These are phyloP conservation scores for Anastrepha ludens DNA, from an alignment of 1,140 invertebrate genomes.

Conservation along the genomic window DNA sequence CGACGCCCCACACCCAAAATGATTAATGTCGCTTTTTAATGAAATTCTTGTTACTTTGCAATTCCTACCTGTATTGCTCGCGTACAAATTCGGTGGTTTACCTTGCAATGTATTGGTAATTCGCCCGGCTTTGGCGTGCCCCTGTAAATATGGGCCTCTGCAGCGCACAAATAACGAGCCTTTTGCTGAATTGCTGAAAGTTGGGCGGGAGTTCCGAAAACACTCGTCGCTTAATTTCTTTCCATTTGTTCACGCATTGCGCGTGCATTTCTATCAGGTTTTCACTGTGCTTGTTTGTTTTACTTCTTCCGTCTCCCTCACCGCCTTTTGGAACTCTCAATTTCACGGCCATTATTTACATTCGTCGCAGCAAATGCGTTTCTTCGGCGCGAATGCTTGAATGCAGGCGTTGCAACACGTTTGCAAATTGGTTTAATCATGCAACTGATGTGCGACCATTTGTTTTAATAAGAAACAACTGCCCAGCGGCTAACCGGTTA, in stretches of 20 bases:
- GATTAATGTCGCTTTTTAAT: conserved; percentile 10
- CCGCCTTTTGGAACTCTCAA: conserved; percentile 1
- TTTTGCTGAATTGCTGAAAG: neutral
- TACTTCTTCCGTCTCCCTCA: neutral
- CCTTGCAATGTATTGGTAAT: neutral
- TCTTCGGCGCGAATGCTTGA: neutral
- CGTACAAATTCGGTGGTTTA: neutral
- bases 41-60: conserved; percentile 10
- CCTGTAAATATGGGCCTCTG: neutral
- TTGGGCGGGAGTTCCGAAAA: neutral
- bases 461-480: conserved; percentile 42
- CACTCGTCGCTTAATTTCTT: neutral
- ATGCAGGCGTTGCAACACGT: conserved; percentile 5
- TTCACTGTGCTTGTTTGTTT: neutral
- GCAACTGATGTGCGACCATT: conserved; percentile 41
- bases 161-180: neutral
- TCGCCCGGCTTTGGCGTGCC: neutral
- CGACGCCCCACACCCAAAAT: conserved; percentile 10
- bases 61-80: neutral
- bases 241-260: neutral
- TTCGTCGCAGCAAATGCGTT: neutral
- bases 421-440: conserved; percentile 53
- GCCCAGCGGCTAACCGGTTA: conserved; percentile 16
- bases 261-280: neutral
- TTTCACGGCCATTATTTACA: conserved; percentile 40